Evolutionary conservation across 2,888 invertebrate genomes (phyloP).

Genomic region (Metacarcinus magister): DNA sequence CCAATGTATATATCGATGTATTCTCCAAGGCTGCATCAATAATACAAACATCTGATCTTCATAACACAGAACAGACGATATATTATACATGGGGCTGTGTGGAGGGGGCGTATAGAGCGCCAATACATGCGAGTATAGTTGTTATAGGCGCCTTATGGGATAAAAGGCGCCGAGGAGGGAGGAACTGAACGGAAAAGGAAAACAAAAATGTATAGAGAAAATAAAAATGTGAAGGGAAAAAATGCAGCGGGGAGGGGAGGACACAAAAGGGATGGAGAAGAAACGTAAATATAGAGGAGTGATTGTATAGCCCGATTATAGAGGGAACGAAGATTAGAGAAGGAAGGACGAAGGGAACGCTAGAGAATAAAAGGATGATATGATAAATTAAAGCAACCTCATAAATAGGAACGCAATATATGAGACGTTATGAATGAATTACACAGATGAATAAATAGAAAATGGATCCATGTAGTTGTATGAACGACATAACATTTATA

Average conservation of each 20-base stretch:
- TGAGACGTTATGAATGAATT: too few species aligned
- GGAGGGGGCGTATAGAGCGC: too few species aligned
- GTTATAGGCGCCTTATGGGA: background rate
- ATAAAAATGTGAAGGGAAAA: background rate
- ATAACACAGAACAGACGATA: too few species aligned
- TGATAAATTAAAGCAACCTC: too few species aligned
- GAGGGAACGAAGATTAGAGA: background rate
- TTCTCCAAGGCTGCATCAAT: too few species aligned
- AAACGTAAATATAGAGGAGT: background rate
- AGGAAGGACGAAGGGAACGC: background rate
- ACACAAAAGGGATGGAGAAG: background rate
- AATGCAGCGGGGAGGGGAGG: conserved; percentile 12
- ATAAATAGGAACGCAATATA: too few species aligned
- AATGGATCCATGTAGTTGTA: too few species aligned
- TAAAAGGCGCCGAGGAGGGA: background rate
- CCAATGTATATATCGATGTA: too few species aligned
- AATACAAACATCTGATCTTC: too few species aligned
- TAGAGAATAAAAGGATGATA: background rate
- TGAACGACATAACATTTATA: too few species aligned
- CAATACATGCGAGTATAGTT: background rate
- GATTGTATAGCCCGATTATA: background rate
- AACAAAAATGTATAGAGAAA: background rate
- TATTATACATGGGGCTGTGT: too few species aligned
- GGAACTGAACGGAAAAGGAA: background rate
- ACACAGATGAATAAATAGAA: too few species aligned